Conservation (phyloP, 2,113 vertebrate species). For the Hymenochirus boettgeri region DNA sequence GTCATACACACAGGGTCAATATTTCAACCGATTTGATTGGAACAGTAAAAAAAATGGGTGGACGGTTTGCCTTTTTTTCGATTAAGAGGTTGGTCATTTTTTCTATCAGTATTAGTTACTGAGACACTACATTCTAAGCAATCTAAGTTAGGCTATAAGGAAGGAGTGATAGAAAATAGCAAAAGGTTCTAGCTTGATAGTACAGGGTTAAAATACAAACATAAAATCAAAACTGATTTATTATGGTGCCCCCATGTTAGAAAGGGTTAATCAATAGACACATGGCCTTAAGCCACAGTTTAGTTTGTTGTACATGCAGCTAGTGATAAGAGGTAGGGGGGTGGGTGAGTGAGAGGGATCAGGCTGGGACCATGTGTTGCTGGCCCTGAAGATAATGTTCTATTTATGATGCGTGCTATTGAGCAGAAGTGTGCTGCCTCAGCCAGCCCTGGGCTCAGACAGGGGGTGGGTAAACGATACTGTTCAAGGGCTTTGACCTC, state of each 20-base stretch:
- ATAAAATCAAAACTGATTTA: too few relatives aligned
- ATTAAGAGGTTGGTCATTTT: too few relatives aligned
- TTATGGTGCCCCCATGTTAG: not conserved
- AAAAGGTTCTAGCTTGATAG: too few relatives aligned
- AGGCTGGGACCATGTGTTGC: conserved; percentile 40
- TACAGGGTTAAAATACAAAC: too few relatives aligned
- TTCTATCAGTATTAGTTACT: too few relatives aligned
- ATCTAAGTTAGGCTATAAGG: too few relatives aligned
- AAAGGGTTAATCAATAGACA: conserved; percentile 15
- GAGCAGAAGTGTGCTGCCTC: conserved; percentile 44
- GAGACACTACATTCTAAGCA: too few relatives aligned
- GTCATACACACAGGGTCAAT: too few relatives aligned
- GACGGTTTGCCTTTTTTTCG: too few relatives aligned
- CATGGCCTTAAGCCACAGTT: conserved; percentile 31
- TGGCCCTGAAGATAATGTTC: conserved; percentile 41
- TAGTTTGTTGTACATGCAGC: conserved; percentile 33
- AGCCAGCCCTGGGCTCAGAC: conserved; percentile 41
- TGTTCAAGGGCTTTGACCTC: conserved; percentile 42
- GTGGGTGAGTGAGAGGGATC: conserved; percentile 29
- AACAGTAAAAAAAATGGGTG: too few relatives aligned
- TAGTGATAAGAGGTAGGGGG: conserved; percentile 28
- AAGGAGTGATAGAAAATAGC: too few relatives aligned
- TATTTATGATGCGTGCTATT: conserved; percentile 44
- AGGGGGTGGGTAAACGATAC: conserved; percentile 41
- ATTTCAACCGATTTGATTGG: too few relatives aligned